Evolutionary conservation across 2,797 vertebrate genomes (phyloP), one percentile per base, ranked within the genome.

Genomic region (Aulostomus chinensis): DNA sequence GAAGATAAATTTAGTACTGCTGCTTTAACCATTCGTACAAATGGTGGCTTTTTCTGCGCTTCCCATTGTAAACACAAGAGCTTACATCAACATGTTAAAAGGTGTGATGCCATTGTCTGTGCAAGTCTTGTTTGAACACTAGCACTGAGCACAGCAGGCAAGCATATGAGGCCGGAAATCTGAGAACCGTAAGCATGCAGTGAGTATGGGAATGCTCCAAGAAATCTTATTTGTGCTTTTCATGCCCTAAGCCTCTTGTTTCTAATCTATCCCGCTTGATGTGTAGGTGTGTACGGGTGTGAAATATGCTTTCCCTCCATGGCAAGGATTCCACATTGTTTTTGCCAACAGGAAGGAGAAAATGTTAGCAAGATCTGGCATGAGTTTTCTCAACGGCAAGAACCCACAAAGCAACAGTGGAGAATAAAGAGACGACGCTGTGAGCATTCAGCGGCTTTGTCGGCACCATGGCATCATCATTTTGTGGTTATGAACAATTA

Each of bases 251-350:
- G 76, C 80, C 68, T 86, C 79, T 85, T 83, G 73, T 86, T 71
- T 84, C 63, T 78, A 81, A 84, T 87, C 82, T 83, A 72, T 55
- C 72, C 73, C 73, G 71, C 77, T 83, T 53, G 48, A 65, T 76
- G 83, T 80, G 83, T 82, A 86, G 78, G 80, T 85, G 83, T 83
- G 53, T 54, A 74, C 18, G 67, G 45, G 51, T 79, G 83, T 87
- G 80, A 81, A 89, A 86, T 59, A 67, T 15, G 81, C 80, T 80
- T 85, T 76, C 7, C 56, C 43, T 62, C 52, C 64, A 40, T 78
- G 75, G 79, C 61, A 58, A 24, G 22, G 41, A 56, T 62, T 58
- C 37, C 49, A 30, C 73, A 58, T 79, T 83, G 76, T 81, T 83
- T 75, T 60, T 71, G 78, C 73, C 77, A 81, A 79, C 26, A 48